phyloP scores from a whole-genome alignment of 2,797 vertebrate genomes.

The Chloroceryle amazona region DNA sequence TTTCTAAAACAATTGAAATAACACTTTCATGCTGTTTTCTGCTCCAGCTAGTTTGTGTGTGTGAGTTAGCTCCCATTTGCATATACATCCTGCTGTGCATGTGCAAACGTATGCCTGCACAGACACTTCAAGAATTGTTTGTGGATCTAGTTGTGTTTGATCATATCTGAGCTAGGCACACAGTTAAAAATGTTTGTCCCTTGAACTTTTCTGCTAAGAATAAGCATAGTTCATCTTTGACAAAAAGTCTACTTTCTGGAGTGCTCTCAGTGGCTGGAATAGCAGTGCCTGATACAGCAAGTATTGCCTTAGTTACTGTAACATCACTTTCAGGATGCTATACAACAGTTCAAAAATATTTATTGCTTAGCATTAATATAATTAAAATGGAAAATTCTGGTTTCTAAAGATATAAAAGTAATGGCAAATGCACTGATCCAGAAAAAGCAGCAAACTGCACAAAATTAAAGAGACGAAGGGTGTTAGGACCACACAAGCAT shows the following conservation, averaged over 20 bases:
- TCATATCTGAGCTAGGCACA: background rate
- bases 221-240: background rate
- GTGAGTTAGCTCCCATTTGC: background rate
- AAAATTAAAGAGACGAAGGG: constrained; percentile 32
- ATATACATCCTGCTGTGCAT: background rate
- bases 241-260: background rate
- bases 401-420: background rate
- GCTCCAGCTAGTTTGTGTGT: background rate
- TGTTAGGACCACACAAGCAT: constrained; percentile 59
- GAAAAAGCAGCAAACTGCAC: background rate
- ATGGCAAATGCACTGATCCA: background rate
- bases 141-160: background rate
- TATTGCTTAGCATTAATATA: background rate
- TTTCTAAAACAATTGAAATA: background rate
- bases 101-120: background rate
- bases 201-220: background rate
- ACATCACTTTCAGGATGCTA: background rate
- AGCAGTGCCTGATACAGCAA: background rate
- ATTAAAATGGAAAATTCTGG: background rate
- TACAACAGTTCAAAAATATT: background rate
- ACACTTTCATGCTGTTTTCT: background rate
- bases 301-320: background rate
- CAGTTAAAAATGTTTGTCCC: background rate
- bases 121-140: background rate
- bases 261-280: background rate